Conservation (phyloP, 2,888 invertebrate genomes). For the Dinocampus coccinellae region DNA sequence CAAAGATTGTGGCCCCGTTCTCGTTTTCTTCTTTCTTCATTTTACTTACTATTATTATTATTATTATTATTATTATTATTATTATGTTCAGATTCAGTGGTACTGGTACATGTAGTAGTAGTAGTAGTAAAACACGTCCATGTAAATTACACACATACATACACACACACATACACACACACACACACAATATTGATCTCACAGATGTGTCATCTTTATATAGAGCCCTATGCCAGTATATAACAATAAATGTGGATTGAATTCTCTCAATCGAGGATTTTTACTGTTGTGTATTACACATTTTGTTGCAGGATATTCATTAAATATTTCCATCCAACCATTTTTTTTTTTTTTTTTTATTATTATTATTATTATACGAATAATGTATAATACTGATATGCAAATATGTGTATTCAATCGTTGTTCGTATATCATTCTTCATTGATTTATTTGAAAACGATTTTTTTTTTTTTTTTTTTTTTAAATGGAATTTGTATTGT, state of each 20-base stretch:
- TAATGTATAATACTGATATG: not conserved
- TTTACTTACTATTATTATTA: not conserved
- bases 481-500: not conserved
- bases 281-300: not conserved
- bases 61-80: not conserved
- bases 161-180: no score
- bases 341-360: no score
- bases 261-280: not conserved
- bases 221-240: slow-evolving; percentile 15
- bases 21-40: not conserved
- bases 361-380: not conserved
- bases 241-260: not conserved
- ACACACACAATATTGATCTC: slow-evolving; percentile 13
- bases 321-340: not conserved
- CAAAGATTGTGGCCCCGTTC: slow-evolving; percentile 19
- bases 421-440: not conserved
- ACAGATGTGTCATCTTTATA: slow-evolving; percentile 15
- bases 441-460: not conserved
- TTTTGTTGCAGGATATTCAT: not conserved
- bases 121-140: no score
- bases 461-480: not conserved
- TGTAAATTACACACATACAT: slow-evolving; percentile 13
- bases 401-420: slow-evolving; percentile 8
- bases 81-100: not conserved
- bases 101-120: slow-evolving; percentile 6